Evolutionary conservation across 1,140 invertebrate genomes (phyloP).

Genomic region (Zaprionus africanus): DNA sequence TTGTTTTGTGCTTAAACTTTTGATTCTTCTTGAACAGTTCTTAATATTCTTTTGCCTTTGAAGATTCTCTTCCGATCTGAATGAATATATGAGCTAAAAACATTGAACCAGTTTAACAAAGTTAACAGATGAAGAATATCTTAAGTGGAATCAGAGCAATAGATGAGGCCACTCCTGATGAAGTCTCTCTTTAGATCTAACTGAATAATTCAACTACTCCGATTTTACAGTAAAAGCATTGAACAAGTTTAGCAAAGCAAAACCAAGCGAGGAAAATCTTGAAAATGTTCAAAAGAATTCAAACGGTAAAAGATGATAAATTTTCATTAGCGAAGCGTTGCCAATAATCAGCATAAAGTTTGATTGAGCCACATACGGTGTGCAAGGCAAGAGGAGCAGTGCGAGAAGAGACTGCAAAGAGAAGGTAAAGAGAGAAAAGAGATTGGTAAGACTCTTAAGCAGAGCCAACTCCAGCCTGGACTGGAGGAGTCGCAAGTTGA

Average conservation of each 20-base stretch:
- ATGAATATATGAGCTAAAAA: too few species aligned
- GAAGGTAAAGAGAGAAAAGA: neutral
- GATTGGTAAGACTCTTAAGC: neutral
- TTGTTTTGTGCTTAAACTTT: neutral
- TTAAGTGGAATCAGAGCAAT: neutral
- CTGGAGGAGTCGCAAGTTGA: slow-evolving; percentile 38
- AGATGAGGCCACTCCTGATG: too few species aligned
- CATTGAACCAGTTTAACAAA: neutral
- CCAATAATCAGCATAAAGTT: slow-evolving; percentile 68
- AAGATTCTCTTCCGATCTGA: too few species aligned
- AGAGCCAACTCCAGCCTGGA: neutral
- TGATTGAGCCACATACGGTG: slow-evolving; percentile 42
- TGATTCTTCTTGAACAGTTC: neutral
- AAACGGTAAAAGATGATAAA: slow-evolving; percentile 24
- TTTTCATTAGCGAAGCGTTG: slow-evolving; percentile 27
- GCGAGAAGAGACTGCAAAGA: neutral
- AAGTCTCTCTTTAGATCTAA: neutral
- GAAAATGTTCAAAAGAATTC: neutral
- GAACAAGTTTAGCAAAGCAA: neutral
- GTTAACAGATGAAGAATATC: neutral
- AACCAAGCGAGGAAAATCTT: neutral
- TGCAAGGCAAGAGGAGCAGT: slow-evolving; percentile 8
- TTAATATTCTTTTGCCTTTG: too few species aligned
- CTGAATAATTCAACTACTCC: neutral
- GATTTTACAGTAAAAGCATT: neutral